A percentile compares a stretch with the other conserved stretches of the same genome.
Conservation (phyloP, 1,140 invertebrate genomes). For the Heliconius hewitsoni region DNA sequence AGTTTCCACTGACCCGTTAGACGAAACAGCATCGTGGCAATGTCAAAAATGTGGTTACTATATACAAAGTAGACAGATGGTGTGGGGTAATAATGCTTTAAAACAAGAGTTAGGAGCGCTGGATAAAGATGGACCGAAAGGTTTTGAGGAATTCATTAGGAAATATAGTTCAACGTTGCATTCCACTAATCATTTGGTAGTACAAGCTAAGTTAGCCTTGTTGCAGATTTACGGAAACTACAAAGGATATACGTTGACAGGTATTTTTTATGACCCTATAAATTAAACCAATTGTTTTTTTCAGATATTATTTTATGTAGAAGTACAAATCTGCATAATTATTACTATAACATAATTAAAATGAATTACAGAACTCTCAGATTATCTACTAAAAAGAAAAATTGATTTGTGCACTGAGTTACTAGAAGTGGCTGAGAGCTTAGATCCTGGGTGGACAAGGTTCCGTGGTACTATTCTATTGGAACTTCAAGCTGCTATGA, state of each 20-base stretch:
- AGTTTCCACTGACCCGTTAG: slow-evolving; percentile 82
- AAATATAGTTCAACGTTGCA: slow-evolving; percentile 83
- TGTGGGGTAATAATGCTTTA: slow-evolving; percentile 83
- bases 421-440: slow-evolving; percentile 82
- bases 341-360: neutral
- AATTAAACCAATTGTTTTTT: neutral
- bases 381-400: slow-evolving; percentile 83
- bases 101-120: slow-evolving; percentile 83
- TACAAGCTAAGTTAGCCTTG: slow-evolving; percentile 86
- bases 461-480: slow-evolving; percentile 84
- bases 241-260: slow-evolving; percentile 79
- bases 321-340: neutral
- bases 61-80: slow-evolving; percentile 82
- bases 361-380: slow-evolving; percentile 81
- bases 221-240: slow-evolving; percentile 85
- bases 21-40: slow-evolving; percentile 83
- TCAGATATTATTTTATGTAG: neutral
- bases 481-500: slow-evolving; percentile 84
- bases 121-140: slow-evolving; percentile 79
- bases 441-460: slow-evolving; percentile 84
- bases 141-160: slow-evolving; percentile 84
- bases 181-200: slow-evolving; percentile 84
- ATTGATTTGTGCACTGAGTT: slow-evolving; percentile 85
- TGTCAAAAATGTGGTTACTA: slow-evolving; percentile 83
- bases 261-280: slow-evolving; percentile 57